Evolutionary conservation across 2,888 invertebrate genomes (phyloP), one percentile per base, ranked within the genome.

Genomic region (Ceramica pisi): DNA sequence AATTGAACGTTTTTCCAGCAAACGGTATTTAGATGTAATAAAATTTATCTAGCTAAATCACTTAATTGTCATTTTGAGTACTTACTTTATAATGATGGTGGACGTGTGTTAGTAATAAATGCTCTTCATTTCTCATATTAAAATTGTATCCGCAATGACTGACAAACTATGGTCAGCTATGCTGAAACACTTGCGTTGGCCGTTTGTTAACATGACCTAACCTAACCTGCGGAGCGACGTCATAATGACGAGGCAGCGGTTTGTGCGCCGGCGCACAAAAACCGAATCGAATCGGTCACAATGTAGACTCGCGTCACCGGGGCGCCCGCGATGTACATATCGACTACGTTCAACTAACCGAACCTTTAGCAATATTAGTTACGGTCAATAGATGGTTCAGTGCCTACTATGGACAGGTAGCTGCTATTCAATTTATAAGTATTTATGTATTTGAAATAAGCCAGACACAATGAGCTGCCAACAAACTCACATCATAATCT

Each of bases 261-360:
- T 68, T 71, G 70, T 71, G 79, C 75, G 75, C 74, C 61, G 14
- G 57, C 72, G 65, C 74, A 94, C 90, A 95, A 95, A 94, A 95
- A 94, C 91, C 93, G 88, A 91, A 87, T 88, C 94, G 89, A 95
- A 95, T 95, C 89, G 88, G 83, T 80, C 90, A 93, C 92, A 94
- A 94, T 89, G 89, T 87, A 86, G 82, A 75, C 83, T 80, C 84
- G 84, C 83, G 84, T 84, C 86, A 89, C 85, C 82, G 73, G 64
- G 71, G 71, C 85, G 81, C 86, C 74, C 71, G 81, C 78, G 83
- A 83, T 84, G 87, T 83, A 78, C 77, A 87, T 89, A 88, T 85
- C 83, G 76, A 80, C 81, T 83, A 61, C 62, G 75, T 63, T 73
- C 61, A 56, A 75, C 65, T 73, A 80, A 83, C 69, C 26, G 69